Evolutionary conservation across 2,888 invertebrate genomes (phyloP).

Genomic region (Dolomedes plantarius): DNA sequence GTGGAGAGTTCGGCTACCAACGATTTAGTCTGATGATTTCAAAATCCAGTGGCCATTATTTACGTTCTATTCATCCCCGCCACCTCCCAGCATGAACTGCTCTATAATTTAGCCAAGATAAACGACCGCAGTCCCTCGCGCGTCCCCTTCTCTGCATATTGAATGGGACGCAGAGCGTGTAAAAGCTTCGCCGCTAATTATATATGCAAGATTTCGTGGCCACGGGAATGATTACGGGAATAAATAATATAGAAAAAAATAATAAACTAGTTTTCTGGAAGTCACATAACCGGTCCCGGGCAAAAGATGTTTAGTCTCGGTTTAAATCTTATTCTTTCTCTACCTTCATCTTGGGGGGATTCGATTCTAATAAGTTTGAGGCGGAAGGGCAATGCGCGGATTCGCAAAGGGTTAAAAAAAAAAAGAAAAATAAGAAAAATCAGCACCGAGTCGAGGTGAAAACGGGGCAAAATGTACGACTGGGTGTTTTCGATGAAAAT

Average conservation of each 20-base stretch:
- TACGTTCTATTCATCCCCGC: not conserved
- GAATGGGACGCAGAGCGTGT: not conserved
- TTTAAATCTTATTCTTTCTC: not conserved
- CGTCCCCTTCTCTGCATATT: not conserved
- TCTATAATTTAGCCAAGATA: constrained; percentile 11
- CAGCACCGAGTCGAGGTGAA: too few species aligned
- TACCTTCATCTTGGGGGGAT: not conserved
- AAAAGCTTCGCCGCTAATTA: constrained; percentile 9
- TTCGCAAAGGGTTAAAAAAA: too few species aligned
- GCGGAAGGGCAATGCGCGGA: not conserved
- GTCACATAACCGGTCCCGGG: not conserved
- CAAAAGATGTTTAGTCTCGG: constrained; percentile 5
- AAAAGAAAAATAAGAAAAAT: too few species aligned
- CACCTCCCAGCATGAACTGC: not conserved
- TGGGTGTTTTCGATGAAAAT: too few species aligned
- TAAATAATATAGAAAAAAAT: not conserved
- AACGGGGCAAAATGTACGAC: too few species aligned
- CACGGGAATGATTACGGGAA: not conserved
- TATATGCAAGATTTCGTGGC: constrained; percentile 16
- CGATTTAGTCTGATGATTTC: not conserved
- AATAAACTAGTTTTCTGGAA: not conserved
- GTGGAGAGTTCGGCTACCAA: too few species aligned
- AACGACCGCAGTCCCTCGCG: not conserved
- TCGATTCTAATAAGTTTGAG: not conserved
- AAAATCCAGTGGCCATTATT: constrained; percentile 4